Conservation (phyloP, 1,140 invertebrate genomes). For the Nasonia giraulti region DNA sequence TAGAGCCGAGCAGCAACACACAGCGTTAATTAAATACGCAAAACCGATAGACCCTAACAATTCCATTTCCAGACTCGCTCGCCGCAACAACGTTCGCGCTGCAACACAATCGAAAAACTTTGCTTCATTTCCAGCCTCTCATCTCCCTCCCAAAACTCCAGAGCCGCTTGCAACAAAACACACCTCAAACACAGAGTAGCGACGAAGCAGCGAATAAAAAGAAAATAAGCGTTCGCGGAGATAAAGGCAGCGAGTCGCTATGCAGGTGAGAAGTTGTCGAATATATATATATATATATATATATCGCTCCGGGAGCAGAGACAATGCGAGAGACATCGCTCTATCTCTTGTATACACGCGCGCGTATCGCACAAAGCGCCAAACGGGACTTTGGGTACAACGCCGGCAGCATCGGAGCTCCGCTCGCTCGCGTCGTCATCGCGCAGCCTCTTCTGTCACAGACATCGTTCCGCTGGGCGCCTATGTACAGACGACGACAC, state of each 20-base stretch:
- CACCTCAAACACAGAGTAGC: background rate
- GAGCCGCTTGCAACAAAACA: background rate
- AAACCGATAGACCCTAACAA: conserved; percentile 34
- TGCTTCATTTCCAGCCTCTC: background rate
- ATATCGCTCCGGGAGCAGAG: too few relatives aligned
- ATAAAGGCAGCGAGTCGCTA: conserved; percentile 16
- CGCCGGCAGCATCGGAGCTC: background rate
- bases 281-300: too few relatives aligned
- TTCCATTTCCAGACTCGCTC: background rate
- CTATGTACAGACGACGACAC: conserved; percentile 33
- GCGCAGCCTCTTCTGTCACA: conserved; percentile 14
- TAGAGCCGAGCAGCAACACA: too few relatives aligned
- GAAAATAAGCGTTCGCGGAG: background rate
- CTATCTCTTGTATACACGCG: background rate
- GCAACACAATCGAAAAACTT: conserved; percentile 30
- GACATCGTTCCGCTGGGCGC: conserved; percentile 42
- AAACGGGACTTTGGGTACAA: background rate
- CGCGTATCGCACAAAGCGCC: background rate
- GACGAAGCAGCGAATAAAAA: conserved; percentile 23
- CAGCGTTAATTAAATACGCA: conserved; percentile 20
- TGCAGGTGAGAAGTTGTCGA: conserved; percentile 37
- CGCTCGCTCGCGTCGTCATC: conserved; percentile 12
- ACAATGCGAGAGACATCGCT: background rate
- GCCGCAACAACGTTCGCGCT: background rate
- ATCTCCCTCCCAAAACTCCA: background rate